phyloP scores from a whole-genome alignment of 2,888 invertebrate species.

The Dryadula phaetusa region DNA sequence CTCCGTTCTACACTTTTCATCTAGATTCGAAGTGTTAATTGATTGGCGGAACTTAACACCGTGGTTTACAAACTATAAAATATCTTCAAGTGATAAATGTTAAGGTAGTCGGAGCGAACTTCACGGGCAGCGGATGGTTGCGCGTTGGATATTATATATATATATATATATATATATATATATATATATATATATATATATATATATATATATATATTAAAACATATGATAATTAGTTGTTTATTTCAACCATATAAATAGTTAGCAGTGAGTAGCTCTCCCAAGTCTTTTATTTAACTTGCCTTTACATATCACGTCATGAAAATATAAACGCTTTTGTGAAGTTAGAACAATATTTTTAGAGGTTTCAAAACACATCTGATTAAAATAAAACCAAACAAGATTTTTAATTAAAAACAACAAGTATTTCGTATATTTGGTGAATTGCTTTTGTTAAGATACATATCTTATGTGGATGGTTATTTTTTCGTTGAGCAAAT shows the following conservation, averaged over 20 bases:
- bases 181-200: no score
- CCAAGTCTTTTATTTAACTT: not conserved
- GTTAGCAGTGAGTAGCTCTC: not conserved
- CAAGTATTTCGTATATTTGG: not conserved
- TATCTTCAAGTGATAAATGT: no score
- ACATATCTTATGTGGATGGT: not conserved
- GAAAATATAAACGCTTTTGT: not conserved
- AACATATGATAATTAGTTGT: conserved; percentile 9
- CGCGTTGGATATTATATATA: no score
- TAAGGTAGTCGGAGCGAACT: no score
- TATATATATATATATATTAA: no score
- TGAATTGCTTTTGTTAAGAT: not conserved
- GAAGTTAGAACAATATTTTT: conserved; percentile 5
- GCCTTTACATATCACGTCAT: not conserved
- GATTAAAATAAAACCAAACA: conserved; percentile 4
- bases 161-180: no score
- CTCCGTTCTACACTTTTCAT: no score
- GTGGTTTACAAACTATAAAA: no score
- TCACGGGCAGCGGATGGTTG: no score
- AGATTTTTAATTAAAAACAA: conserved; percentile 25
- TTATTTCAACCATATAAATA: not conserved
- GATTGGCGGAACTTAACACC: no score
- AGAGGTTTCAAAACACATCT: conserved; percentile 4
- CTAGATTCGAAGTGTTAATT: no score
- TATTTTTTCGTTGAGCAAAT: no score